Evolutionary conservation across 2,888 invertebrate species (phyloP), one percentile per base, ranked within the genome.

Genomic region (Diachrysia chrysitis): DNA sequence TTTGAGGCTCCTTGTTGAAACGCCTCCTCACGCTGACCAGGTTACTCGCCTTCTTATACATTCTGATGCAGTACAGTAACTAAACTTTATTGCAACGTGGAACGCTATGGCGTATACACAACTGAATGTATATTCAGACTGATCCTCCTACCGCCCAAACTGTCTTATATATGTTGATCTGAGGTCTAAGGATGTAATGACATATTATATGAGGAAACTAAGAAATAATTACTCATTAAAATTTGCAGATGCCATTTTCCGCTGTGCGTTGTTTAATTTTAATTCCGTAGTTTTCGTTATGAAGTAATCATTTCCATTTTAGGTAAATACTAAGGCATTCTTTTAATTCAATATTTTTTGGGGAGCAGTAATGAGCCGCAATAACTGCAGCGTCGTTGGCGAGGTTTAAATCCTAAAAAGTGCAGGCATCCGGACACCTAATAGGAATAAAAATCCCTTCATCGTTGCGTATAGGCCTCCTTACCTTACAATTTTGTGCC

Each of bases 1-100:
- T 71, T 35, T 62, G 72, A 23, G 74, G 63, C 57, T 72, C 76
- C 69, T 67, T 67, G 46, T 70, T 65, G 55, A 32, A 53, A 17
- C 63, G 69, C 58, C 74, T 71, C 37, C 76, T 72, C n/a, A 75
- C 62, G 76, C 74, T 75, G 17, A 75, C 76, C 5, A 75, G 48
- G 60, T 77, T 77, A 29, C 66, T 57, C 42, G 54, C 35, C 25
- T 73, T 77, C 70, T 70, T 70, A 59, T 68, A 72, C 74, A 75
- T 75, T 62, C 53, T 72, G 63, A 53, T 62, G 76, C 61, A 61
- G 63, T 75, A 74, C 67, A 74, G 68, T 74, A 71, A 67, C 48
- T 67, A 51, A 75, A 74, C 71, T 67, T 76, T 76, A 67, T 76
- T 71, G 76, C 67, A 63, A 71, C 58, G 23, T 58, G 61, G 58